phyloP scores from a whole-genome alignment of 2,113 vertebrate species.

The Prinia subflava region DNA sequence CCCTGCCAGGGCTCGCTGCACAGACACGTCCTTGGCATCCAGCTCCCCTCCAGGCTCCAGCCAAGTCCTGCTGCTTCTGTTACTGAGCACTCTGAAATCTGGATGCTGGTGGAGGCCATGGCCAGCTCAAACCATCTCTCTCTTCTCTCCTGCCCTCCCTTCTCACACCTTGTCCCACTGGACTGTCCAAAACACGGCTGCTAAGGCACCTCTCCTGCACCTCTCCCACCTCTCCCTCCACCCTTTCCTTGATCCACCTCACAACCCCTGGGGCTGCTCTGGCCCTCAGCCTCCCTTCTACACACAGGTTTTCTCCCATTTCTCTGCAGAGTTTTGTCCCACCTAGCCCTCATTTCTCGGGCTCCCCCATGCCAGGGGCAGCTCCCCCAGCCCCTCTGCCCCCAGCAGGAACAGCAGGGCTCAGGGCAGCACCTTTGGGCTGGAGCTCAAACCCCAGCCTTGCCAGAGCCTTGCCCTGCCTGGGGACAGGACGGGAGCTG shows the following conservation, averaged over 20 bases:
- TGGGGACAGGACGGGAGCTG: not conserved
- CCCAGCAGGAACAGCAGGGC: not conserved
- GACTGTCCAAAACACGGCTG: not conserved
- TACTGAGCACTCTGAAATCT: not conserved
- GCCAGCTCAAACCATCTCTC: not conserved
- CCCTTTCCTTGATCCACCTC: not conserved
- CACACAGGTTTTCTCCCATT: not conserved
- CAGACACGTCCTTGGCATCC: slow-evolving; percentile 9
- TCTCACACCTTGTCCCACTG: not conserved
- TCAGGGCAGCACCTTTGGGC: not conserved
- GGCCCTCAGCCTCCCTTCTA: not conserved
- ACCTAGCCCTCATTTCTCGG: not conserved
- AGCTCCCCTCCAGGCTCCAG: not conserved
- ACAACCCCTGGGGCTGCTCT: not conserved
- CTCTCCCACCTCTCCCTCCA: not conserved
- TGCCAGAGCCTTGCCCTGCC: not conserved
- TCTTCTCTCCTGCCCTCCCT: not conserved
- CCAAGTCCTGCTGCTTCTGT: not conserved
- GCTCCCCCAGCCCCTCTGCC: not conserved
- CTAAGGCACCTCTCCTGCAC: not conserved
- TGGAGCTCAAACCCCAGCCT: not conserved
- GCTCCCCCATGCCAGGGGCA: not conserved
- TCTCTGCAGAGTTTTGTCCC: not conserved
- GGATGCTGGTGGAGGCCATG: rapidly evolving
- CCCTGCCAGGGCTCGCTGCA: not conserved